Conservation (phyloP, 2,888 invertebrate species). For the Heliconius charithonia region DNA sequence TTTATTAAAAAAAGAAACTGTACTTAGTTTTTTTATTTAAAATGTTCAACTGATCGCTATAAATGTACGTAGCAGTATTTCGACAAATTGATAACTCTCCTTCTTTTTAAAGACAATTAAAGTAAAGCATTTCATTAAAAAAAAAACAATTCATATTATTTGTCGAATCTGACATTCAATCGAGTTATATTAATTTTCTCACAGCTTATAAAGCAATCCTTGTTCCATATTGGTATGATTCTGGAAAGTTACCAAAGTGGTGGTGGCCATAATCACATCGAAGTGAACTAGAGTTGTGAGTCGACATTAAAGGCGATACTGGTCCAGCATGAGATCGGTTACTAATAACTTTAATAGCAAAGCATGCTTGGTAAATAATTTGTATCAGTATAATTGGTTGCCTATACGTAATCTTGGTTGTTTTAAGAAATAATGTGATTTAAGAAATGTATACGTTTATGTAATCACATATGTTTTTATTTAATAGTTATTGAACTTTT, state of each 20-base stretch:
- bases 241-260: conserved; percentile 35
- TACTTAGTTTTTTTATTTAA: too few species aligned
- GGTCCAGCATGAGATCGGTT: conserved; percentile 38
- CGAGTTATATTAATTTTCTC: conserved; percentile 18
- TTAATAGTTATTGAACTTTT: too few species aligned
- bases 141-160: neutral
- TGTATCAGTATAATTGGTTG: conserved; percentile 39
- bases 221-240: conserved; percentile 21
- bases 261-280: conserved; percentile 34
- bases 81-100: too few species aligned
- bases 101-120: too few species aligned
- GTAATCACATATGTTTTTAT: too few species aligned
- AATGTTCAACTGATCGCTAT: too few species aligned
- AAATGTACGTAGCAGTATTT: too few species aligned
- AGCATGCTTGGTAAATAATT: conserved; percentile 34
- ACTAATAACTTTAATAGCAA: conserved; percentile 40
- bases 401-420: neutral
- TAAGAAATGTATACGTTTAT: neutral
- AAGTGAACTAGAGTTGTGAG: conserved; percentile 9
- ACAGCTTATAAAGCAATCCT: conserved; percentile 30
- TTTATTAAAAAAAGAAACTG: too few species aligned
- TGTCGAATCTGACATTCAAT: neutral
- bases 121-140: neutral
- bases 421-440: conserved; percentile 16
- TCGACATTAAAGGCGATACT: conserved; percentile 27